Base-by-base conservation (phyloP, 2,797 vertebrate species). In the Cryptoblepharus egeriae region DNA sequence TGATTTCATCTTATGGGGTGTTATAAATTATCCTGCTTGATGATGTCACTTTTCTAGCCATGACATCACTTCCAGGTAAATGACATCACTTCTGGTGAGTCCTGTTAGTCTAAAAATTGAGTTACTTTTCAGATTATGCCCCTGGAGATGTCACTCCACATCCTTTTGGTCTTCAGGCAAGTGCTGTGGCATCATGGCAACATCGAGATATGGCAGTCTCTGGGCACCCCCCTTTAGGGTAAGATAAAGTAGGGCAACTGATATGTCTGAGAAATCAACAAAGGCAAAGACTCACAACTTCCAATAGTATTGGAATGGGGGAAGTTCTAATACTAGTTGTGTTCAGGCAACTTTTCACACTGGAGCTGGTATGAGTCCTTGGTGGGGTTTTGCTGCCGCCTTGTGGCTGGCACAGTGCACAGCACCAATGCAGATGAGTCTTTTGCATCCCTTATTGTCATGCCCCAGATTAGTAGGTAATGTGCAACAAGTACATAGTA, bases 141-240 rank as follows among this genome's bases (percentile, higher is more conserved):
- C 75, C 92, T 15, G 92, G 90, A 0, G 95, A 95, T 35, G 55
- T 86, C 13, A 82, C 90, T 49, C 90, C 93, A 1, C 96, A 96
- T 67, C 89, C 96, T 0, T 97, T 97, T 75, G 39, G 80, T 89
- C 94, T 97, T 88, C 97, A 97, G 75, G 94, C 97, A 49, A 91
- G 95, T 55, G 65, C 95, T 24, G 72, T 95, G 52, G 96, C 95
- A 71, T 85, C 96, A 2, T 98, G 98, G 98, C 97, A 96, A 88
- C 92, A 88, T 4, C 93, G 91, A 79, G 97, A 96, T 81, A 85
- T 95, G 83, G 89, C 87, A 4, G 93, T 84, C 0, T 90, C 92
- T 81, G 89, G 91, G 55, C 95, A 95, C 83, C 82, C 94, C 64
- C 92, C 77, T 30, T 88, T 93, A 30, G 96, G 94, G 97, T 97